Conservation (phyloP, 2,888 invertebrate species). For the Ctena decussata region DNA sequence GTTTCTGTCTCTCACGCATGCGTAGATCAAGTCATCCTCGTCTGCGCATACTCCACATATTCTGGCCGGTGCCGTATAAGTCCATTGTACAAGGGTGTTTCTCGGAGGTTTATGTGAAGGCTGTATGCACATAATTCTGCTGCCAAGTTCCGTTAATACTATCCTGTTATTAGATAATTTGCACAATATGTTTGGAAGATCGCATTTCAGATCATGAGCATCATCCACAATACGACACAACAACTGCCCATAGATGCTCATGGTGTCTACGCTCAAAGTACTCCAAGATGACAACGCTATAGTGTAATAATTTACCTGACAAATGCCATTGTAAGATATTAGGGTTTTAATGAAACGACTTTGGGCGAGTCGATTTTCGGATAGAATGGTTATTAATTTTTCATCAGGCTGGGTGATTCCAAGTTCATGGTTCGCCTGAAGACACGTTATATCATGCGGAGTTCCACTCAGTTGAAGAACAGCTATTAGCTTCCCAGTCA, state of each 20-base stretch:
- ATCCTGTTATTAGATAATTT: not conserved
- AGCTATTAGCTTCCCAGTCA: not conserved
- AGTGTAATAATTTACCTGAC: not conserved
- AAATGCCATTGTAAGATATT: constrained; percentile 1
- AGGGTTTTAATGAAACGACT: not conserved
- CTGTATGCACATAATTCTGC: not conserved
- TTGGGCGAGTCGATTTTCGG: not conserved
- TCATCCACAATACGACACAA: not conserved
- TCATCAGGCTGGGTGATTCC: constrained; percentile 12
- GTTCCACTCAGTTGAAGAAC: not conserved
- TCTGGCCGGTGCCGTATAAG: not conserved
- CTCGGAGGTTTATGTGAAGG: not conserved
- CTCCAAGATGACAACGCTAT: constrained; percentile 15
- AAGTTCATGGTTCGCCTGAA: not conserved
- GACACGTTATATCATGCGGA: not conserved
- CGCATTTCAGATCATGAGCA: not conserved
- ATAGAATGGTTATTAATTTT: not conserved
- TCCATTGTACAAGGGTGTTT: not conserved
- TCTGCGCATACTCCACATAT: not conserved
- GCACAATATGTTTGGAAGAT: constrained; percentile 6
- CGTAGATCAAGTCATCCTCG: not conserved
- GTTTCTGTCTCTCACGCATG: constrained; percentile 2
- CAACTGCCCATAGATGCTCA: not conserved
- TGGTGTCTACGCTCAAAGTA: not conserved
- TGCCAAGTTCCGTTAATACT: not conserved